Evolutionary conservation across 2,797 vertebrate species (phyloP).

Genomic region (Hirundo rustica): DNA sequence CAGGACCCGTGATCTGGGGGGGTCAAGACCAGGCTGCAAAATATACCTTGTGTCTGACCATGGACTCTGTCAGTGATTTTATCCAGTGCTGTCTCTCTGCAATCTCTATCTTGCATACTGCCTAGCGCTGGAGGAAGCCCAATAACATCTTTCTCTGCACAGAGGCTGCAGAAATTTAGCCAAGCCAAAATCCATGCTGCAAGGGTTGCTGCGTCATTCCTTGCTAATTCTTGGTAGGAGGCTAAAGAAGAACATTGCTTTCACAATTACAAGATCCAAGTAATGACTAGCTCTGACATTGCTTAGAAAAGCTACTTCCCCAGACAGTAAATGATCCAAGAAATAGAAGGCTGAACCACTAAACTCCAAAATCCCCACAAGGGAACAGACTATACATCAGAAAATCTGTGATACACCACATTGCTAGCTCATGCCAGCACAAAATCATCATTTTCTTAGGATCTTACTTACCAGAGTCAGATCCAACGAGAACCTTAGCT

Average conservation of each 20-base stretch:
- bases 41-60: not conserved
- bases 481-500: not conserved
- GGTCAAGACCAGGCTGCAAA: not conserved
- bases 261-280: not conserved
- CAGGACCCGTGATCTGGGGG: not conserved
- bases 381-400: not conserved
- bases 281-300: not conserved
- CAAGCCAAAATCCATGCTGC: not conserved
- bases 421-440: not conserved
- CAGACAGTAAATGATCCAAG: not conserved
- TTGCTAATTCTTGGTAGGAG: not conserved
- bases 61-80: not conserved
- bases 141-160: accelerated
- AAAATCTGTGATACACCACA: not conserved
- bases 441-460: not conserved
- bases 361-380: not conserved
- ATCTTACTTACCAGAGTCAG: not conserved
- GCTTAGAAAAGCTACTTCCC: not conserved
- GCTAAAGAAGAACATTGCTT: not conserved
- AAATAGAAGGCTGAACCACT: not conserved
- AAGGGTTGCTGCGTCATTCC: not conserved
- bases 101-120: not conserved
- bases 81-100: not conserved
- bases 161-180: not conserved
- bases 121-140: not conserved